Conservation (phyloP, 2,113 vertebrate genomes). For the Mystacornis crossleyi region DNA sequence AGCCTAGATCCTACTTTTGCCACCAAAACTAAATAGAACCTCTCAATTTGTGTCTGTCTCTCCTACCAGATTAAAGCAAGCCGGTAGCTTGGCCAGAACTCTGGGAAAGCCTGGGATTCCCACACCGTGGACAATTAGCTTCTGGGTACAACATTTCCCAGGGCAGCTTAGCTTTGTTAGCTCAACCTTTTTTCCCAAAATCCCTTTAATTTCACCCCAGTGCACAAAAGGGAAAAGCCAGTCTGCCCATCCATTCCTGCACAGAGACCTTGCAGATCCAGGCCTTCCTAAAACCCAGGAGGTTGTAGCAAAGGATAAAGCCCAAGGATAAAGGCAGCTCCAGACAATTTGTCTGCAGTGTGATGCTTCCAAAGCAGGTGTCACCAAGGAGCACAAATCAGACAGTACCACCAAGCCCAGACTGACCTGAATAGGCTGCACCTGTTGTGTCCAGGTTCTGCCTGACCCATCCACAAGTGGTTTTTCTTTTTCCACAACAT, state of each 20-base stretch:
- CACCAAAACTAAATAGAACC: neutral
- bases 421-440: neutral
- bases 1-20: neutral
- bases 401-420: neutral
- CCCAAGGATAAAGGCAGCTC: neutral
- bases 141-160: neutral
- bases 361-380: neutral
- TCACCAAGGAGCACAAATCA: neutral
- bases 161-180: neutral
- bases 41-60: neutral
- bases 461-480: neutral
- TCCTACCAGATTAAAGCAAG: neutral
- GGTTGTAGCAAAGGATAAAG: neutral
- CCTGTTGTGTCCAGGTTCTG: neutral
- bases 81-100: neutral
- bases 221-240: neutral
- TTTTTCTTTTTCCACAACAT: neutral
- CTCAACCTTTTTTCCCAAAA: neutral
- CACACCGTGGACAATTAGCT: neutral
- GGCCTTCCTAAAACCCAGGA: neutral
- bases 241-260: neutral
- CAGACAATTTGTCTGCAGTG: rapidly evolving
- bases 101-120: conserved; percentile 17
- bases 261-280: neutral
- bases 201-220: neutral